These are phyloP conservation scores for Actinemys pallida DNA, from an alignment of 2,113 vertebrate species.

Conservation along the genomic window DNA sequence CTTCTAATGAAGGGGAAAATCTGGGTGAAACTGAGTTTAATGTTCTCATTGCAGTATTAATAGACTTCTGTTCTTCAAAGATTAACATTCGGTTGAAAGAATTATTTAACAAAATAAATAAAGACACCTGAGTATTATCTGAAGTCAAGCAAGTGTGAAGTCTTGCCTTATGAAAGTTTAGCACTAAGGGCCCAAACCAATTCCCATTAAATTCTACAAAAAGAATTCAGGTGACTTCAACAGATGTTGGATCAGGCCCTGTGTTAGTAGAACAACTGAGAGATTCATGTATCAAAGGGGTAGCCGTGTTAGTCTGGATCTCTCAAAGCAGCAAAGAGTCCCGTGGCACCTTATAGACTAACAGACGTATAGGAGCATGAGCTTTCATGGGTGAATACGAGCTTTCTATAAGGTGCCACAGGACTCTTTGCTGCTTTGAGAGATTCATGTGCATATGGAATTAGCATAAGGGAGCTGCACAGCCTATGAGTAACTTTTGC, in stretches of 20 bases:
- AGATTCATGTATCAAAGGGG: too few relatives aligned
- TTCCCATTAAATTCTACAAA: background rate
- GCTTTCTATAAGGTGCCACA: too few relatives aligned
- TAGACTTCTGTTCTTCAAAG: background rate
- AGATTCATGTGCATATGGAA: background rate
- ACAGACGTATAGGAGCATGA: too few relatives aligned
- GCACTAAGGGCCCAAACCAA: background rate
- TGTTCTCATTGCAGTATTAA: background rate
- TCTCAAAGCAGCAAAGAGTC: too few relatives aligned
- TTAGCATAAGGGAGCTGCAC: accelerated
- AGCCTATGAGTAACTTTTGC: background rate
- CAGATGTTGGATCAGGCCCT: background rate
- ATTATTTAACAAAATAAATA: background rate
- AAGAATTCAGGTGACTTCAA: background rate
- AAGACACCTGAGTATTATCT: background rate
- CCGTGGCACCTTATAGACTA: too few relatives aligned
- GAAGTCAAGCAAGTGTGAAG: background rate
- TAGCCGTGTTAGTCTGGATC: too few relatives aligned
- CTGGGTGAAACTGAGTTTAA: background rate
- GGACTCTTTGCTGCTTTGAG: background rate
- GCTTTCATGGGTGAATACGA: too few relatives aligned
- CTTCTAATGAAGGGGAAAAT: background rate
- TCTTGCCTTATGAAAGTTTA: background rate
- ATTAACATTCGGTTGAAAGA: background rate
- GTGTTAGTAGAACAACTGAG: background rate